A percentile compares a stretch with the other conserved stretches of the same genome.
Conservation (phyloP, 1,140 invertebrate species). For the Neomicropteryx cornuta region DNA sequence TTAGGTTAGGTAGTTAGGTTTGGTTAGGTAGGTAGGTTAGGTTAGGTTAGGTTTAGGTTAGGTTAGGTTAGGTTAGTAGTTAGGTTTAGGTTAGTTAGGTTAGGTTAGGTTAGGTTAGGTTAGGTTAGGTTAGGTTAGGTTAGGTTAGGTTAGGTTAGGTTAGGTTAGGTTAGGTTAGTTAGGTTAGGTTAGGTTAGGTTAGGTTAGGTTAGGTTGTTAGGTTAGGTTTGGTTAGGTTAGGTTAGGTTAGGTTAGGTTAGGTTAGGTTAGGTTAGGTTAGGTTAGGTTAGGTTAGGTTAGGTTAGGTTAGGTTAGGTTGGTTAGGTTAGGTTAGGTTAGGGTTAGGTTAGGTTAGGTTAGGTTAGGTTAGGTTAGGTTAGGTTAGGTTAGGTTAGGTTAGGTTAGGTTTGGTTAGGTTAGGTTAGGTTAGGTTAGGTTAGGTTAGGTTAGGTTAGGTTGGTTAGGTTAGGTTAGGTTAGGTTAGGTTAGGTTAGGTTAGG, state of each 20-base stretch:
- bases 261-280: conserved; percentile 17
- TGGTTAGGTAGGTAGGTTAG: conserved; percentile 19
- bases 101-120: conserved; percentile 22
- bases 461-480: no score
- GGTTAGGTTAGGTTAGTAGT: conserved; percentile 18
- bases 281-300: conserved; percentile 20
- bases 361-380: conserved; percentile 20
- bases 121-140: conserved; percentile 19
- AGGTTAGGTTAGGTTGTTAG: conserved; percentile 16
- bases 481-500: conserved; percentile 10
- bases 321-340: no score
- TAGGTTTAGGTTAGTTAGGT: conserved; percentile 21
- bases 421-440: conserved; percentile 22
- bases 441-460: no score
- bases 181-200: conserved; percentile 18
- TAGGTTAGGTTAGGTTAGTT: conserved; percentile 21
- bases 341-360: conserved; percentile 18
- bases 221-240: conserved; percentile 22
- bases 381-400: conserved; percentile 21
- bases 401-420: conserved; percentile 21
- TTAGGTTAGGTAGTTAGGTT: conserved; percentile 21
- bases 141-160: conserved; percentile 16
- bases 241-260: conserved; percentile 22
- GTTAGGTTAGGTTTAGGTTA: conserved; percentile 14
- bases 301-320: conserved; percentile 21